These are phyloP conservation scores for Drosophila leonis DNA, from an alignment of 2,888 invertebrate species.

Conservation along the genomic window DNA sequence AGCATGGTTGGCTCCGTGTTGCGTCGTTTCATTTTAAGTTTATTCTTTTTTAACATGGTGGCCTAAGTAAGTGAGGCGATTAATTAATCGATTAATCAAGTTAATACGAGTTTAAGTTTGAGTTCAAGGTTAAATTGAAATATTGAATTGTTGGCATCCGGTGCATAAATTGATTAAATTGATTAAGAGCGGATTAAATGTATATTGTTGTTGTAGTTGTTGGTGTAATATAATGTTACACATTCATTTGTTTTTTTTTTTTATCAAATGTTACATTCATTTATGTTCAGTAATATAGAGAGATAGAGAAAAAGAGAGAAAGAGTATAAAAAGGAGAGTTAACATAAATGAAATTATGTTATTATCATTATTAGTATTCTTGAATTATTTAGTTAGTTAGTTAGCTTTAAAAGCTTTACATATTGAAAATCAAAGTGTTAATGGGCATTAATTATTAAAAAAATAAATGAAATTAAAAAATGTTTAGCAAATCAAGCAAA, in stretches of 20 bases:
- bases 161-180: constrained; percentile 61
- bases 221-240: constrained; percentile 27
- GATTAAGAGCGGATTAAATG: constrained; percentile 25
- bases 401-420: constrained; percentile 11
- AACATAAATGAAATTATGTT: constrained; percentile 55
- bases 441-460: constrained; percentile 21
- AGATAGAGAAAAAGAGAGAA: constrained; percentile 60
- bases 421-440: constrained; percentile 29
- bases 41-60: constrained; percentile 99
- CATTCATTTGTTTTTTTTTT: constrained; percentile 28
- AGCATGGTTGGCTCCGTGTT: constrained; percentile 95
- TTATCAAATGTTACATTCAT: constrained; percentile 3
- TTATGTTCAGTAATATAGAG: constrained; percentile 38
- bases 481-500: constrained; percentile 66
- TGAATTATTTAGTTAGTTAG: constrained; percentile 26
- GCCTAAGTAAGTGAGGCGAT: constrained; percentile 88
- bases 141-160: constrained; percentile 70
- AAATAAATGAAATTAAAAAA: neutral
- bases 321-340: constrained; percentile 45
- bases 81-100: constrained; percentile 71
- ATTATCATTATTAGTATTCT: constrained; percentile 11
- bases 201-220: constrained; percentile 31
- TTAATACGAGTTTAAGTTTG: constrained; percentile 24
- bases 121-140: constrained; percentile 17
- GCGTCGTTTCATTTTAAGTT: constrained; percentile 97